Evolutionary conservation across 92 coral and sea anemone genomes (phyloP), one percentile per base, ranked within the genome.

Genomic region (Micromussa lordhowensis): DNA sequence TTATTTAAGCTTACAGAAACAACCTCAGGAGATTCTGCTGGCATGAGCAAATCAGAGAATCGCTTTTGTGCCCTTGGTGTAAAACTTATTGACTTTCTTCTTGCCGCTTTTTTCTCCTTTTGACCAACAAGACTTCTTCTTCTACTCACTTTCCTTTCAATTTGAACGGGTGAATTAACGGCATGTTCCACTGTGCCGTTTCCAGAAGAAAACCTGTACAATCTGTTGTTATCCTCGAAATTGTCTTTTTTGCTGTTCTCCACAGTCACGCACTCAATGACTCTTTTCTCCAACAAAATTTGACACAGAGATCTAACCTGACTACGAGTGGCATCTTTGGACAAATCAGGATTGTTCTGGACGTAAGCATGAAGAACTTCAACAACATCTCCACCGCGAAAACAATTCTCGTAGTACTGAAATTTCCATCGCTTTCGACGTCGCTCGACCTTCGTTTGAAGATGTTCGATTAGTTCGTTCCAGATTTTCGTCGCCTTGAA

Each of bases 401-500:
- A 98, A 68, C 99, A 96, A 71, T 98, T 92, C 30, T 98, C 99
- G 79, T 91, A 94, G 31, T 84, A 82, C 75, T 98, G 98, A 85
- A 98, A 93, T 55, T 98, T 98, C 98, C 98, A 96, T 78, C 99
- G 89, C 71, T 97, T 93, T 84, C 93, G 93, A 40, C 94, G 92
- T 19, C 93, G 92, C 30, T 96, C 98, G n/a, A 98, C 85, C 35
- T 90, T 90, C 75, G 94, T 44, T 83, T 89, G 95, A 55, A 98
- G 82, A 78, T 96, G 98, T 15, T 89, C 92, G 40, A 98, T 92
- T 77, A 98, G 89, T 6, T 91, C 94, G 68, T 98, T 96, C 99
- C 99, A 98, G 81, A 98, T 98, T 88, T 95, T 95, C 64, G 99
- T 98, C 19, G 99, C 99, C 85, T 90, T 96, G 90, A 98, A 98